Conservation (phyloP, 2,797 vertebrate species). For the Parauchenoglanis ngamensis region DNA sequence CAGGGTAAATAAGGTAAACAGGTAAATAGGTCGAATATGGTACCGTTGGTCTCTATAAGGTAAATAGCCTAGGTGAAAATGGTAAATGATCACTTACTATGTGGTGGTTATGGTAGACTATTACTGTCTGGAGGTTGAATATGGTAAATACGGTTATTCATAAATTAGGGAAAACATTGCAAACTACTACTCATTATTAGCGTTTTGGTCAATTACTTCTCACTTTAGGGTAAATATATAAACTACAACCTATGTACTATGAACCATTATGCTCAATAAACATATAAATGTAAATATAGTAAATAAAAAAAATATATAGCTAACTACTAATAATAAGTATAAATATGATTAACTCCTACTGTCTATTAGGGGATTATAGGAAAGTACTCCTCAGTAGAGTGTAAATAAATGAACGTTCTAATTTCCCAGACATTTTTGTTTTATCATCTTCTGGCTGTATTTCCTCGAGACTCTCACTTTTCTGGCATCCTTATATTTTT, state of each 20-base stretch:
- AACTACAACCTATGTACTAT: background rate
- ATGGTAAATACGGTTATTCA: background rate
- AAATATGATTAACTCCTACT: background rate
- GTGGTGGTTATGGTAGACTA: background rate
- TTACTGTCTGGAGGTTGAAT: background rate
- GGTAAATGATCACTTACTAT: background rate
- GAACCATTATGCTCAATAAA: background rate
- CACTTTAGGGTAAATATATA: background rate
- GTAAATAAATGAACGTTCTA: background rate
- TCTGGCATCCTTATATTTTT: background rate
- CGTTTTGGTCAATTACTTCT: background rate
- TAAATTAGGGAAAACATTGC: background rate
- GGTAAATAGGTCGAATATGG: background rate
- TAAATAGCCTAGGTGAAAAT: background rate
- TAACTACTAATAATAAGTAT: background rate
- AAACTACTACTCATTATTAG: background rate
- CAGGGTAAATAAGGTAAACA: background rate
- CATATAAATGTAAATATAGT: background rate
- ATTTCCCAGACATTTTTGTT: background rate
- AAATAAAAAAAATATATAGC: too few species aligned
- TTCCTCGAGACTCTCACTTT: background rate
- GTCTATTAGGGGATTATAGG: background rate
- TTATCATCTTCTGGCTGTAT: background rate
- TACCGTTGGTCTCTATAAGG: background rate
- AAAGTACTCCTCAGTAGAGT: background rate